These are phyloP conservation scores for Phainopepla nitens DNA, from an alignment of 2,113 vertebrate genomes.

Conservation along the genomic window DNA sequence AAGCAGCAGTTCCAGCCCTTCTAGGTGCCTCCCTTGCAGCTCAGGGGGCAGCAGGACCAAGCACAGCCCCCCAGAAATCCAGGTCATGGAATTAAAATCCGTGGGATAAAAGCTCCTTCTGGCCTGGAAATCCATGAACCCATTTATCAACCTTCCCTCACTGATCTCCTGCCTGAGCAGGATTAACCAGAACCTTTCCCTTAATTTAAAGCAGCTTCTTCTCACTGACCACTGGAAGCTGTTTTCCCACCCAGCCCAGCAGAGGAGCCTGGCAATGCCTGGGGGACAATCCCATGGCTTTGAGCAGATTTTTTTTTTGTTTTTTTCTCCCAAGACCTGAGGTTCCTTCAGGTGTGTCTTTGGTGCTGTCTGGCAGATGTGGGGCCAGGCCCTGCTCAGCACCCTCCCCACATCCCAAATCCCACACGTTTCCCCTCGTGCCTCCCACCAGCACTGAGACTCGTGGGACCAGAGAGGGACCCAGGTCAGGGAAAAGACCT, in stretches of 20 bases:
- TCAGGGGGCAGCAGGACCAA: not conserved
- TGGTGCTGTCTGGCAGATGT: not conserved
- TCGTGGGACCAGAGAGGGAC: not conserved
- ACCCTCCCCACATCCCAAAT: not conserved
- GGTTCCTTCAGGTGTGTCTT: not conserved
- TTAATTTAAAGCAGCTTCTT: not conserved
- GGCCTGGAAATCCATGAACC: not conserved
- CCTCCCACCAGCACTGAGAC: not conserved
- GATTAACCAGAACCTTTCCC: not conserved
- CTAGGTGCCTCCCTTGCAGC: accelerated
- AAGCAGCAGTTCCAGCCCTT: not conserved
- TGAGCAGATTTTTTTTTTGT: accelerated
- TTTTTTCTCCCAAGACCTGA: not conserved
- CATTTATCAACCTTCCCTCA: not conserved
- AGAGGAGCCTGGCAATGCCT: accelerated
- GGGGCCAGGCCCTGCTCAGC: not conserved
- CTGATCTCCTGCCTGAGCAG: not conserved
- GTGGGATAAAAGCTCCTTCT: not conserved
- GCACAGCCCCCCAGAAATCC: not conserved
- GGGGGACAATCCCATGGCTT: not conserved
- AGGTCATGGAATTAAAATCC: not conserved
- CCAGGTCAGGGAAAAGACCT: not conserved
- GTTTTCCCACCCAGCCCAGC: not conserved
- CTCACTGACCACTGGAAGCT: accelerated
- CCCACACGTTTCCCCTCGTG: not conserved